Evolutionary conservation across 2,797 vertebrate species (phyloP), one percentile per base, ranked within the genome.

Genomic region (Loriculus beryllinus): DNA sequence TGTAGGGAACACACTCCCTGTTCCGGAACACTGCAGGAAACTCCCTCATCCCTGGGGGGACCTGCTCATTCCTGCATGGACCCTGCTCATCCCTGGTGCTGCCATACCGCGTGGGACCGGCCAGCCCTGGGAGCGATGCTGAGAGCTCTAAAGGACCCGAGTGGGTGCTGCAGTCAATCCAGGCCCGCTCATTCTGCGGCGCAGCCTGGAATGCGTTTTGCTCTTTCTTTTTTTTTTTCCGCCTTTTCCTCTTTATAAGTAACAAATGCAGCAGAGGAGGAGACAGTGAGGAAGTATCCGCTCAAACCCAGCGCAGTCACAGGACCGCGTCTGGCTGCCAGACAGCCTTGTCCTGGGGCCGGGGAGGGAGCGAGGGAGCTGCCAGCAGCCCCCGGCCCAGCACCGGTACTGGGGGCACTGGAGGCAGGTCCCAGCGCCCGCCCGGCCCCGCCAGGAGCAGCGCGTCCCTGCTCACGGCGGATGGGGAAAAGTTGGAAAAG

Each of bases 181-280:
- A 11, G 0, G 37, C 68, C 64, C 70, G 82, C 75, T 72, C 64
- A 57, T 35, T 57, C 37, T 7, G 91, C 12, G 0, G 56, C 1
- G 7, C 78, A 70, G 93, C 60, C 62, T 96, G 95, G 95, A 96
- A 95, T 83, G 94, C 29, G 3, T 54, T 91, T 49, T 67, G 22
- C 72, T 67, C 70, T 40, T 78, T 10, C 6, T 49, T 57, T 47
- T 48, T 51, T 47, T 48, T 51, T 69, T 48, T 2, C 14, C 25
- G n/a, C n/a, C n/a, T 79, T 79, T 92, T 71, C 63, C 90, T 91
- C 68, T 94, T 96, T 89, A 51, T 93, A 74, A 86, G 88, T 86
- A 96, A 95, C 92, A 88, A 96, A 96, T 63, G 91, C 93, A 94
- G 82, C 90, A 92, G 88, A 94, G 93, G 93, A 96, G 96, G 96